Evolutionary conservation across 1,140 invertebrate genomes (phyloP), one percentile per base, ranked within the genome.

Genomic region (Microplitis demolitor): DNA sequence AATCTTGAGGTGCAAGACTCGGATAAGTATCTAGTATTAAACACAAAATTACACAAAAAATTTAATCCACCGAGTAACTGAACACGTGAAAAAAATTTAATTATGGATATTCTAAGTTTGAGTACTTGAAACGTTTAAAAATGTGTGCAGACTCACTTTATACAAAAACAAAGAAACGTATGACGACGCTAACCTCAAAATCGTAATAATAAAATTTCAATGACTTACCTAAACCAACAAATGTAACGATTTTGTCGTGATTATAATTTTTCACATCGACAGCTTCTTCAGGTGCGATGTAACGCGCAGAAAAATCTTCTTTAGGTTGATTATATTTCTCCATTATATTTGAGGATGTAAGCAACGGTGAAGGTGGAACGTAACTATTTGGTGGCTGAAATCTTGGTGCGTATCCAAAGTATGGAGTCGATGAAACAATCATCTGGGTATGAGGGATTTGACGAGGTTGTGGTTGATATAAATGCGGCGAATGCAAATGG

Each of bases 241-340:
- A 92, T 77, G 89, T 89, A 67, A 92, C 88, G 79, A 92, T 90
- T 79, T 90, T 91, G 76, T 90, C 90, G 77, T 91, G 87, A 77
- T 90, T 89, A 78, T 87, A 87, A 72, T 79, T 84, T 50, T 83
- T 82, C 72, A 84, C 78, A 68, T 84, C 81, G 51, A 82, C 72
- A 33, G 79, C 77, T 68, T 85, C 87, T 70, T 89, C 89, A 9
- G 88, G 89, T 8, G 89, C 87, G 79, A 89, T 89, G 11, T 88
- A 87, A 35, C 83, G 78, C 34, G 81, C 79, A 16, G 83, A 83
- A 72, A 87, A 87, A 58, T 87, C 84, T 71, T 86, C 84, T 53
- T 85, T 84, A 11, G 83, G 78, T 64, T 78, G 82, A 73, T 79
- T 76, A 67, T 73, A 82, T 45, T 83, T 83, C 16, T 81, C 79